These are phyloP conservation scores for Hemiprocne comata DNA, from an alignment of 2,113 vertebrate genomes.

Conservation along the genomic window DNA sequence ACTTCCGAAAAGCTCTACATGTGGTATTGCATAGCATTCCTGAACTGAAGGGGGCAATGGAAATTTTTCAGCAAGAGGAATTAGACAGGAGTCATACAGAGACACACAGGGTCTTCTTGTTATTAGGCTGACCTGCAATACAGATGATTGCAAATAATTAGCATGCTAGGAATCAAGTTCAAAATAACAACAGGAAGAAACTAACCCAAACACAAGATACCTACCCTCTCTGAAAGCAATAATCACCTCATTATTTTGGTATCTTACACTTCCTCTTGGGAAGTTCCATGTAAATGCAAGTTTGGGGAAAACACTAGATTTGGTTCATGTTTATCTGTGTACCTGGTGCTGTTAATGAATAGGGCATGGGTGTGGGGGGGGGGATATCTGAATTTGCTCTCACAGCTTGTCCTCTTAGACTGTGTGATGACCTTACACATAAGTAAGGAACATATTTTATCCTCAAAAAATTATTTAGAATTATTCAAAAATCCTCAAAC, in stretches of 20 bases:
- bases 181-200: constrained; percentile 19
- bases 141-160: neutral
- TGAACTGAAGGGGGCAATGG: neutral
- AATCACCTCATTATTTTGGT: neutral
- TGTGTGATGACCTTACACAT: neutral
- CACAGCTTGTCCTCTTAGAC: neutral
- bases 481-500: neutral
- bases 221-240: neutral
- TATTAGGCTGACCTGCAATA: neutral
- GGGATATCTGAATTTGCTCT: neutral
- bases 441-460: neutral
- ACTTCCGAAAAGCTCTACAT: constrained; percentile 14
- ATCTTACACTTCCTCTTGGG: neutral
- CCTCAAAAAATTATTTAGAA: neutral
- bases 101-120: neutral
- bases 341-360: neutral
- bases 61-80: constrained; percentile 3
- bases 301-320: neutral
- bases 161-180: neutral
- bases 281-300: neutral
- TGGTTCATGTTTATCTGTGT: neutral
- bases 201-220: neutral
- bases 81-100: neutral
- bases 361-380: accelerated
- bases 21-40: neutral